Conservation (phyloP, 2,797 vertebrate genomes). For the Gastrophryne carolinensis region DNA sequence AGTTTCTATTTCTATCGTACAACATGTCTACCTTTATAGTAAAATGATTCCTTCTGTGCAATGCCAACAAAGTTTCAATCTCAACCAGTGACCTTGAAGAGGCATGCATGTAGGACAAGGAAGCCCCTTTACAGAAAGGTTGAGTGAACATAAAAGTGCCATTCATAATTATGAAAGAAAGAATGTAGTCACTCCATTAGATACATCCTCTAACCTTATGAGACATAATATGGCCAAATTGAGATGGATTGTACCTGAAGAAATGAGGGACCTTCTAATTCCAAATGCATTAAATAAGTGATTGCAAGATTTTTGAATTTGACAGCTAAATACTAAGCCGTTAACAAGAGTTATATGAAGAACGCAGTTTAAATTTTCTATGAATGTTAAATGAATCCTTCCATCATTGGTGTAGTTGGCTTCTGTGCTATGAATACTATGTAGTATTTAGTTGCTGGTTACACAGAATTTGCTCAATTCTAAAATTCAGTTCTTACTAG, state of each 20-base stretch:
- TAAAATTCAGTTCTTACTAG: too few species aligned
- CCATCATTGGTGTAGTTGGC: too few species aligned
- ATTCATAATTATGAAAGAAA: constrained; percentile 16
- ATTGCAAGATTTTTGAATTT: constrained; percentile 2
- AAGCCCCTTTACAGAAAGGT: constrained; percentile 7
- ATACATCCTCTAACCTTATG: constrained; percentile 14
- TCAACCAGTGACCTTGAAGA: constrained; percentile 9
- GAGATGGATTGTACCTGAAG: constrained; percentile 24
- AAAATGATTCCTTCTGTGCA: background rate
- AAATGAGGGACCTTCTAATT: constrained; percentile 29
- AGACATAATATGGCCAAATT: constrained; percentile 31
- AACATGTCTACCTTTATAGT: too few species aligned
- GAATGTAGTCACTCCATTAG: constrained; percentile 20
- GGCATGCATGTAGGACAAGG: constrained; percentile 14
- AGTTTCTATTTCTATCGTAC: too few species aligned
- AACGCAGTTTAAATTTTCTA: background rate
- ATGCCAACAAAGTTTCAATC: background rate
- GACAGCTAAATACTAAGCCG: background rate
- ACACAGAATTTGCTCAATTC: too few species aligned
- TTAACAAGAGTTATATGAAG: background rate
- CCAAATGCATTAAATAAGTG: background rate
- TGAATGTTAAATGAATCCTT: background rate
- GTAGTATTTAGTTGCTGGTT: too few species aligned
- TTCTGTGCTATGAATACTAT: too few species aligned
- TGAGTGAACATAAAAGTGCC: constrained; percentile 17